Evolutionary conservation across 2,888 invertebrate genomes (phyloP).

Genomic region (Tineola bisselliella): DNA sequence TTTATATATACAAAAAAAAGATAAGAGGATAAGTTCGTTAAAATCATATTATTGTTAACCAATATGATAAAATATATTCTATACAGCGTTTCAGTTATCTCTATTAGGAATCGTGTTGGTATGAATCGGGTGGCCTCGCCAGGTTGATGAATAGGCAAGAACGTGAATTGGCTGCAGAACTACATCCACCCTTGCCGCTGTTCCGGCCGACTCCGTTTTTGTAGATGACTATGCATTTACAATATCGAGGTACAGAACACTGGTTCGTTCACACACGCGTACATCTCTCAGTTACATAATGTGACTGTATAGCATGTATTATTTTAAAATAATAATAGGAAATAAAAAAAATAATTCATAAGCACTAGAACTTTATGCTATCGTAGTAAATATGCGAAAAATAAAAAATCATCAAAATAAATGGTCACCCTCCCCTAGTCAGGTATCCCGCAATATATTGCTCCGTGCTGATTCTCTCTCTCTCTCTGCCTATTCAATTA

Average conservation of each 20-base stretch:
- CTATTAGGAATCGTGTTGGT: slow-evolving; percentile 16
- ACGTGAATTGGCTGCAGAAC: slow-evolving; percentile 32
- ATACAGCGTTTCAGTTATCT: neutral
- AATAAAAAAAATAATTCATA: no score
- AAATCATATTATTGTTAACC: no score
- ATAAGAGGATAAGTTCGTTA: no score
- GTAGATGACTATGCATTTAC: neutral
- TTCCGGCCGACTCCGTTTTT: neutral
- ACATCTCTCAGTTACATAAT: no score
- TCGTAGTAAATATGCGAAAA: no score
- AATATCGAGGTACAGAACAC: no score
- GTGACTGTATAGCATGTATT: no score
- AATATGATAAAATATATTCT: neutral
- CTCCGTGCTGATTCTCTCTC: neutral
- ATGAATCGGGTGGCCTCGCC: slow-evolving; percentile 29
- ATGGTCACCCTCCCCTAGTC: slow-evolving; percentile 4
- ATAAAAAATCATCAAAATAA: neutral
- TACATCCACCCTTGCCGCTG: neutral
- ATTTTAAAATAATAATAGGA: no score
- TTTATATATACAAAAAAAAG: no score
- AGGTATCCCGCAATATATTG: slow-evolving; percentile 10
- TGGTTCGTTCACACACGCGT: no score
- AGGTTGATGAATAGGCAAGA: slow-evolving; percentile 38
- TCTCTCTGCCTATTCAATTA: slow-evolving; percentile 12
- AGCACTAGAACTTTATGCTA: no score